phyloP scores from a whole-genome alignment of 2,888 invertebrate species.

The Heliconius charithonia region DNA sequence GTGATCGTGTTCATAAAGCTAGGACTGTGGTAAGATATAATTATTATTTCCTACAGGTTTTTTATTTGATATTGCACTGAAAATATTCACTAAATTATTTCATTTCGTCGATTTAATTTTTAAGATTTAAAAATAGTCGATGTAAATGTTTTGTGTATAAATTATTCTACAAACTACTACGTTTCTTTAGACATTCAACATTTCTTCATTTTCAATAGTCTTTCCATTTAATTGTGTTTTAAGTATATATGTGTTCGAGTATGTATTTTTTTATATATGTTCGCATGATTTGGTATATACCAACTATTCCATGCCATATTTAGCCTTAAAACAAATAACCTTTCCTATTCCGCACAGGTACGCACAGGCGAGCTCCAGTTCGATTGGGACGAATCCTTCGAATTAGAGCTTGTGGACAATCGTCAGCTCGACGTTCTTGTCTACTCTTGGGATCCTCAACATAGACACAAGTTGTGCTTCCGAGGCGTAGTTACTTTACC shows the following conservation, averaged over 20 bases:
- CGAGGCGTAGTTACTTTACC: constrained; percentile 94
- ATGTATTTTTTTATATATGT: neutral
- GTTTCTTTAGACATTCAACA: neutral
- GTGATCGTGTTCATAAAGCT: constrained; percentile 98
- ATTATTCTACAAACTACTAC: too few species aligned
- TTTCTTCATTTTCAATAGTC: neutral
- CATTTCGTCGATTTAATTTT: too few species aligned
- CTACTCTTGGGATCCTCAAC: constrained; percentile 99
- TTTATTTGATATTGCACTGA: too few species aligned
- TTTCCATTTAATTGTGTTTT: too few species aligned
- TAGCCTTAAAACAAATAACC: neutral
- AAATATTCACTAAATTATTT: neutral
- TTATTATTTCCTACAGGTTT: too few species aligned
- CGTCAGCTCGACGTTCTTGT: constrained; percentile 97
- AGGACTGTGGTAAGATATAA: constrained; percentile 90
- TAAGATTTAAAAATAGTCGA: neutral
- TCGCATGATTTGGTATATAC: too few species aligned
- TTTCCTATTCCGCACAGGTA: constrained; percentile 74
- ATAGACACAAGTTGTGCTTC: constrained; percentile 97
- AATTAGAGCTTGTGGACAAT: constrained; percentile 97
- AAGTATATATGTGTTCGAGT: neutral
- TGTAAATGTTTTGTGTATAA: neutral
- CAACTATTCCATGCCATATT: too few species aligned
- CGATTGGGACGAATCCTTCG: constrained; percentile 99
- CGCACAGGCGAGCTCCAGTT: constrained; percentile 98